phyloP scores from a whole-genome alignment of 53 echinoderm and acorn worm species.

The Temnopleurus reevesii region DNA sequence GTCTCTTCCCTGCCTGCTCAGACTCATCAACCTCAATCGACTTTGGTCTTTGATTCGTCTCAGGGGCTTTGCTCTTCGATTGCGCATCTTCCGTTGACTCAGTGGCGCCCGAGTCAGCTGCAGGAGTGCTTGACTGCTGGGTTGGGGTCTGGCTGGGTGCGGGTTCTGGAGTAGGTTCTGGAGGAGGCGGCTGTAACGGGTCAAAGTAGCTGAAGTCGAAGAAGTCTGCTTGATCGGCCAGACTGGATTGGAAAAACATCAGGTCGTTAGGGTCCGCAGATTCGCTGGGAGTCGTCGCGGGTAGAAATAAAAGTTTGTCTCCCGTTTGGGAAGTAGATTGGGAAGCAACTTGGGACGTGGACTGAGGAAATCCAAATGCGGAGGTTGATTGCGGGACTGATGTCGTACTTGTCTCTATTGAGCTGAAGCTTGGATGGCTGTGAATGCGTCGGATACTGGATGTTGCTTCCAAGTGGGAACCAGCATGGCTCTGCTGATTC shows the following conservation, averaged over 20 bases:
- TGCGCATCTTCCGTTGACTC: slow-evolving; percentile 42
- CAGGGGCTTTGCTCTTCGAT: background rate
- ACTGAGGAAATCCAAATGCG: background rate
- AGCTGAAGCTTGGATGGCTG: slow-evolving; percentile 79
- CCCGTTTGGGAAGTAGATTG: background rate
- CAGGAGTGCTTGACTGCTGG: background rate
- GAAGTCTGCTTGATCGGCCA: slow-evolving; percentile 57
- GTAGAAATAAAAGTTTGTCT: background rate
- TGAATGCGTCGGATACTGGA: slow-evolving; percentile 71
- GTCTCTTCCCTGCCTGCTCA: slow-evolving; percentile 57
- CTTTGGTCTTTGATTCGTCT: slow-evolving; percentile 7
- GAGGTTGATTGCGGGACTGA: background rate
- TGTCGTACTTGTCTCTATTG: background rate
- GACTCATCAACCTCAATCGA: slow-evolving; percentile 52
- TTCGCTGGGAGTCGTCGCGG: slow-evolving; percentile 8
- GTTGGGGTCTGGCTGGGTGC: background rate
- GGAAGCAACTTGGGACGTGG: background rate
- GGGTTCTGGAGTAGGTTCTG: background rate
- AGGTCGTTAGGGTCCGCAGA: slow-evolving; percentile 60
- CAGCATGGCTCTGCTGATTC: background rate
- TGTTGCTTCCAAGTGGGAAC: background rate
- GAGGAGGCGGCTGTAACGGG: slow-evolving; percentile 54
- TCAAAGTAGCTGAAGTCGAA: slow-evolving; percentile 92
- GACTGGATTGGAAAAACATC: slow-evolving; percentile 74
- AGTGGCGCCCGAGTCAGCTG: background rate